Evolutionary conservation across 2,888 invertebrate species (phyloP), one percentile per base, ranked within the genome.

Genomic region (Andricus quercusramuli): DNA sequence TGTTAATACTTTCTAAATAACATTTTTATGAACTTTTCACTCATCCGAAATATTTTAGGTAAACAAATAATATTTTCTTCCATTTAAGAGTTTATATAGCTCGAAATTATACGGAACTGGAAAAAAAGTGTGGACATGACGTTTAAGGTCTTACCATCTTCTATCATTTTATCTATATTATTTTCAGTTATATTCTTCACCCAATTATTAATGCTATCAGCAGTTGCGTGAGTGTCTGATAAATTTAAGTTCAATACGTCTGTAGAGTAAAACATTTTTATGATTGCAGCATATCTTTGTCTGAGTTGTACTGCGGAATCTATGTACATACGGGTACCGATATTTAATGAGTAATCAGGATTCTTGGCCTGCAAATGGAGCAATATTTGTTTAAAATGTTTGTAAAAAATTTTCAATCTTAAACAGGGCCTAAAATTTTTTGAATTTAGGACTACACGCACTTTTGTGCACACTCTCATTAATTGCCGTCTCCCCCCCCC

Each of bases 121-220:
- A 11, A 41, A 22, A n/a, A 41, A 22, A 37, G 22, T 37, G 1
- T 37, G 22, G 13, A 76, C 29, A 76, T 64, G 65, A 32, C 29
- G 29, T 37, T 13, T 74, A 17, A 64, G 20, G 1, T 51, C 79
- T 80, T 90, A 95, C 96, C 95, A 88, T 95, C 93, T 15, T 93
- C 93, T 11, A 97, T 94, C 77, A 97, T 91, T 87, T 96, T 94
- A 15, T 94, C 93, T 56, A 99, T 96, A 86, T 95, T 95, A 17
- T 96, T 96, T 13, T 95, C 93, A 0, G 99, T 98, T 15, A 96
- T 93, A 80, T 95, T 94, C 44, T 94, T 94, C 1, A 97, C 96
- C 97, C 98, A 99, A 0, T 93, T 88, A 89, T 99, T 99, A 82
- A 99, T 97, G 11, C 93, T 91, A 9, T 93, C 88, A 0, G 95